Conservation (phyloP, 2,797 vertebrate genomes). For the Myiothlypis coronata region DNA sequence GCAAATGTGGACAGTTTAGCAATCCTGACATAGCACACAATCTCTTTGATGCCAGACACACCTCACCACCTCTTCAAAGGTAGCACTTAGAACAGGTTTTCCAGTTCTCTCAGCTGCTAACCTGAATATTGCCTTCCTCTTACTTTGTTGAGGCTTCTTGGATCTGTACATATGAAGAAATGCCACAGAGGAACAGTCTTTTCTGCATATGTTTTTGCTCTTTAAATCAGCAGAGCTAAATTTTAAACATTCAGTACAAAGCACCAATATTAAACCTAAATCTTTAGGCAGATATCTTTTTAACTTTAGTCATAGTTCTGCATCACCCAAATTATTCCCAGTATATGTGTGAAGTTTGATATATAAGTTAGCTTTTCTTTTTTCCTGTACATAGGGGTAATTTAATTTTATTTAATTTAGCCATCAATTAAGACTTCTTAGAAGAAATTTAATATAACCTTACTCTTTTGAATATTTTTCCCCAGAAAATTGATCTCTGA, state of each 20-base stretch:
- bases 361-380: not conserved
- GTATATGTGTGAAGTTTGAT: not conserved
- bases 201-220: not conserved
- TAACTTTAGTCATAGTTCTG: not conserved
- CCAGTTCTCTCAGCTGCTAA: not conserved
- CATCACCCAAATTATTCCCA: not conserved
- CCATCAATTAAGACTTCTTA: not conserved
- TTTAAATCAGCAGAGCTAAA: not conserved
- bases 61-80: not conserved
- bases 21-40: not conserved
- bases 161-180: not conserved
- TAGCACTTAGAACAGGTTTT: not conserved
- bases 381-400: not conserved
- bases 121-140: not conserved
- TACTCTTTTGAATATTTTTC: not conserved
- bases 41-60: not conserved
- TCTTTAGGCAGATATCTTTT: not conserved
- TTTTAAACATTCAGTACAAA: not conserved
- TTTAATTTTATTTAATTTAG: not conserved
- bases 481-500: not conserved
- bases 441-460: not conserved
- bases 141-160: not conserved
- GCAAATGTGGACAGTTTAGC: not conserved
- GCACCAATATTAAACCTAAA: not conserved
- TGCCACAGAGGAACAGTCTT: not conserved